Conservation (phyloP, 2,113 vertebrate species). For the Cettia cetti region DNA sequence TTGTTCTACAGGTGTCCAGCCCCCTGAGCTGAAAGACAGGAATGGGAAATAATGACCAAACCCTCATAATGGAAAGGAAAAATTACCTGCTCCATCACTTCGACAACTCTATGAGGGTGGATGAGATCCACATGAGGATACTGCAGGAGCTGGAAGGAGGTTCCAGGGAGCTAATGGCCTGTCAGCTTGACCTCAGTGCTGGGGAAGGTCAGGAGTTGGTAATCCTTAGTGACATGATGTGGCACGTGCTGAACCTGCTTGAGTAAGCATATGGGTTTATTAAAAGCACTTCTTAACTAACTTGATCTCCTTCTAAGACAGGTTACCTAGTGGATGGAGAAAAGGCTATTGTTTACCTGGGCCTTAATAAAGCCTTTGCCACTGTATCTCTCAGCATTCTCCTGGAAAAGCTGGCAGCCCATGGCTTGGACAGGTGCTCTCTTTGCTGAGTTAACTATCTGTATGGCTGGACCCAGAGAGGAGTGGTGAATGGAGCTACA, state of each 20-base stretch:
- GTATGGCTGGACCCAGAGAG: background rate
- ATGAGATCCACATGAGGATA: background rate
- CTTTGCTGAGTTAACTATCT: background rate
- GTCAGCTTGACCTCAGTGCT: background rate
- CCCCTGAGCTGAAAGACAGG: background rate
- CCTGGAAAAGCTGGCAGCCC: background rate
- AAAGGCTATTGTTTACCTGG: background rate
- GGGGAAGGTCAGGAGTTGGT: background rate
- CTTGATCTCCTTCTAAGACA: background rate
- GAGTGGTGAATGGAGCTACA: background rate
- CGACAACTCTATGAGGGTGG: background rate
- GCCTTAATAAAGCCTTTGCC: background rate
- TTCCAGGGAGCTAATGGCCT: background rate
- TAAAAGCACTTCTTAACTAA: background rate
- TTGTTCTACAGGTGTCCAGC: background rate
- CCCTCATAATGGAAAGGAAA: background rate
- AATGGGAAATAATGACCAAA: background rate
- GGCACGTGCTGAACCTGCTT: accelerated
- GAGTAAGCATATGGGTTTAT: background rate
- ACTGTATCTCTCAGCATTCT: background rate
- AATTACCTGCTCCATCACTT: background rate
- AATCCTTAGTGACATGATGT: too few relatives aligned
- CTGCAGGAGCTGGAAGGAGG: background rate
- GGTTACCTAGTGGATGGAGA: background rate
- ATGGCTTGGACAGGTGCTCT: background rate